phyloP scores from a whole-genome alignment of 2,113 vertebrate genomes.

The Protobothrops flavoviridis region DNA sequence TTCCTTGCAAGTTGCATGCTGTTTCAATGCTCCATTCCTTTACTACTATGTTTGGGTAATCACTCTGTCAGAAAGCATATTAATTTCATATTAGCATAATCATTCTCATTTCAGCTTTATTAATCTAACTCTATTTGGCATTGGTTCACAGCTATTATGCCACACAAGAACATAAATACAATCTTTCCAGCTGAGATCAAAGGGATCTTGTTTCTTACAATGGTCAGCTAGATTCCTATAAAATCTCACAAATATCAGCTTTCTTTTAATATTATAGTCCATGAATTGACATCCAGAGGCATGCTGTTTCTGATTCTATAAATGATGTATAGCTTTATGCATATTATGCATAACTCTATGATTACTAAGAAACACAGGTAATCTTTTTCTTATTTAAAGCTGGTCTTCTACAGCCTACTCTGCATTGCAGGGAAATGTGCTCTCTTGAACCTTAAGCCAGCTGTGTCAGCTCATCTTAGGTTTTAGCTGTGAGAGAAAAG shows the following conservation, averaged over 20 bases:
- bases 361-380: background rate
- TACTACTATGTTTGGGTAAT: slow-evolving; percentile 8
- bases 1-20: slow-evolving; percentile 3
- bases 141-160: slow-evolving; percentile 3
- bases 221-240: background rate
- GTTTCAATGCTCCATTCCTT: slow-evolving; percentile 1
- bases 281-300: background rate
- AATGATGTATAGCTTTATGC: background rate
- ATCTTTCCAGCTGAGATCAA: background rate
- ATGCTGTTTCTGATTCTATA: background rate
- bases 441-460: background rate
- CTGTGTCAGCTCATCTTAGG: background rate
- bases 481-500: background rate
- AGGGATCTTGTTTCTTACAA: background rate
- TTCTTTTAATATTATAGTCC: background rate
- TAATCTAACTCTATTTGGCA: slow-evolving; percentile 20
- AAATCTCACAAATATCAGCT: background rate
- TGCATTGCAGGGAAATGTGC: background rate
- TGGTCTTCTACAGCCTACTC: background rate
- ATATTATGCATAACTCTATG: background rate
- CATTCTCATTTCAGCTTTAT: slow-evolving; percentile 25
- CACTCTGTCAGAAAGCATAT: slow-evolving; percentile 24
- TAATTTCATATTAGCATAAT: slow-evolving; percentile 26
- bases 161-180: background rate
- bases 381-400: background rate